These are phyloP conservation scores for Neolamprologus kungweensis DNA, from an alignment of 2,113 vertebrate genomes.

Conservation along the genomic window DNA sequence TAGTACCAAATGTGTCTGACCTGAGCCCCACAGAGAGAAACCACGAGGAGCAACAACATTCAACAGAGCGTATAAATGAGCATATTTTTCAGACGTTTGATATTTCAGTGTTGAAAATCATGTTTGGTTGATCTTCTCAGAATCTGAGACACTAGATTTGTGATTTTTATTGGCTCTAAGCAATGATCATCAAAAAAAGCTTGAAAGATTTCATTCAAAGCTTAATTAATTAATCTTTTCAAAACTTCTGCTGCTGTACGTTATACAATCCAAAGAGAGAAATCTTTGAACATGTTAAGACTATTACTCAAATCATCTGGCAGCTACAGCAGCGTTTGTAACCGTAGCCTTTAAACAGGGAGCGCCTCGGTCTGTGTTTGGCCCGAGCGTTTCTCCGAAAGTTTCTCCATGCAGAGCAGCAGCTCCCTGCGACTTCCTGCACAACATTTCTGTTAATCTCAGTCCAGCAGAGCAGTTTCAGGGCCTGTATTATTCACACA, in stretches of 20 bases:
- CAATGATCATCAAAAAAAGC: not conserved
- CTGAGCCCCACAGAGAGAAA: not conserved
- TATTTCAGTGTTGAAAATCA: not conserved
- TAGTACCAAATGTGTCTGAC: not conserved
- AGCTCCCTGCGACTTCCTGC: not conserved
- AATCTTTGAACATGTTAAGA: not conserved
- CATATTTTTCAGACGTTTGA: not conserved
- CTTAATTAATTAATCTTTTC: not conserved
- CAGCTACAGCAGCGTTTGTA: not conserved
- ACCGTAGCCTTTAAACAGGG: not conserved
- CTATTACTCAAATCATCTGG: not conserved
- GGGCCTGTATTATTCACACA: not conserved
- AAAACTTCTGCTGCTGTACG: not conserved
- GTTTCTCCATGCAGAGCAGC: not conserved
- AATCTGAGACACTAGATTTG: not conserved
- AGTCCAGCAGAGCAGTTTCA: not conserved
- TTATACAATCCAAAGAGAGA: rapidly evolving
- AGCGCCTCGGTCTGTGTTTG: not conserved
- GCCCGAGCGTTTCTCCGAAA: not conserved
- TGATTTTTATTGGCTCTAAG: rapidly evolving
- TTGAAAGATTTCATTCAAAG: not conserved
- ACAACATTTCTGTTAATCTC: not conserved
- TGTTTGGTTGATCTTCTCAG: not conserved
- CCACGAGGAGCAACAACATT: rapidly evolving
- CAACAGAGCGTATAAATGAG: not conserved